These are phyloP conservation scores for Brachypterus glaber DNA, from an alignment of 2,888 invertebrate species.

Conservation along the genomic window DNA sequence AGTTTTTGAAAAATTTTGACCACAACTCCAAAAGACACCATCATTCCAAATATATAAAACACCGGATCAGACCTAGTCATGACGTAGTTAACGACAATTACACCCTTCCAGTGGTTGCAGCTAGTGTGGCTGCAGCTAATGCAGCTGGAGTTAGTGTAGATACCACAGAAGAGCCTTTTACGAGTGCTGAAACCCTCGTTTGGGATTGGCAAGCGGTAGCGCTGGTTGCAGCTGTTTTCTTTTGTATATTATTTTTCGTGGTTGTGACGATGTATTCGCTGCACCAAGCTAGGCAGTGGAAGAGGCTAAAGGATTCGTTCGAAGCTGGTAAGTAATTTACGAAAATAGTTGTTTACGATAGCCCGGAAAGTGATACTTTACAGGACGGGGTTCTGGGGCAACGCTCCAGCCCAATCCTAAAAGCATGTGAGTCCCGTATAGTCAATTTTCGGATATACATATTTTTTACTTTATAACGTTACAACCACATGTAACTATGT, in stretches of 20 bases:
- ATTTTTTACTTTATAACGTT: no score
- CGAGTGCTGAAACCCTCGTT: conserved; percentile 41
- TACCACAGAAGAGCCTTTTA: conserved; percentile 39
- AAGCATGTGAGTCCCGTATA: no score
- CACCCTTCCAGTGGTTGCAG: conserved; percentile 1
- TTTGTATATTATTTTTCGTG: conserved; percentile 70
- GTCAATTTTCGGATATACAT: no score
- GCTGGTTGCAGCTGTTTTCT: conserved; percentile 61
- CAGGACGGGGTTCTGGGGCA: background rate
- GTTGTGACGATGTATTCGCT: conserved; percentile 67
- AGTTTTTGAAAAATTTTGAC: conserved; percentile 36
- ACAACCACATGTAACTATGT: no score
- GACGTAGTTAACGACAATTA: conserved; percentile 16
- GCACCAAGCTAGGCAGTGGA: conserved; percentile 72
- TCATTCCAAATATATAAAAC: conserved; percentile 12
- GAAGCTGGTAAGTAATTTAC: conserved; percentile 64
- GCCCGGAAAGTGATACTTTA: background rate
- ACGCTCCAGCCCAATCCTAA: no score
- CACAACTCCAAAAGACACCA: conserved; percentile 11
- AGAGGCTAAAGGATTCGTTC: conserved; percentile 64
- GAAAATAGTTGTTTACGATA: background rate
- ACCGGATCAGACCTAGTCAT: conserved; percentile 21
- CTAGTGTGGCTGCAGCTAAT: conserved; percentile 6
- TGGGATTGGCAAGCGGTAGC: conserved; percentile 71
- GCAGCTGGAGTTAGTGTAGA: conserved; percentile 32